These are phyloP conservation scores for Platypus cylindrus DNA, from an alignment of 2,888 invertebrate genomes.

Conservation along the genomic window DNA sequence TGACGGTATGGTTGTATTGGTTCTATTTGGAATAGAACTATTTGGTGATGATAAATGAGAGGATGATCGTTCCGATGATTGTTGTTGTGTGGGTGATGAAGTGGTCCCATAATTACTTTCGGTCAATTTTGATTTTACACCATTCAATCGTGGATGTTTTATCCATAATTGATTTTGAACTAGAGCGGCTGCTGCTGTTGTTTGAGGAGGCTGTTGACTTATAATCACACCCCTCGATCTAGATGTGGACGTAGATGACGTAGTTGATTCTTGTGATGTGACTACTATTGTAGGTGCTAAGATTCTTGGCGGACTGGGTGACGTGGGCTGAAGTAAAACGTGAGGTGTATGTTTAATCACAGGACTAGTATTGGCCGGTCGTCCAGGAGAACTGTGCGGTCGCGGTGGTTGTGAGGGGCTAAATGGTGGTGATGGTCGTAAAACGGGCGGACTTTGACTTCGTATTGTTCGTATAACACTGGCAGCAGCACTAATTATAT, in stretches of 20 bases:
- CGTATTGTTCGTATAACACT: conserved; percentile 32
- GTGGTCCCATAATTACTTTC: conserved; percentile 40
- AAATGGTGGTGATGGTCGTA: conserved; percentile 28
- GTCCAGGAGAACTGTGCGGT: conserved; percentile 35
- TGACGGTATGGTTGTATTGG: conserved; percentile 12
- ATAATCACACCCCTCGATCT: conserved; percentile 28
- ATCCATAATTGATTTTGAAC: conserved; percentile 33
- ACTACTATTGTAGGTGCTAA: conserved; percentile 15
- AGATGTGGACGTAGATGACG: conserved; percentile 12
- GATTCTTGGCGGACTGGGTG: conserved; percentile 18
- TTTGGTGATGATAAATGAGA: too few relatives aligned
- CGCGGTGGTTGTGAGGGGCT: conserved; percentile 32
- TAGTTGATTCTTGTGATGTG: conserved; percentile 21
- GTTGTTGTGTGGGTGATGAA: conserved; percentile 11
- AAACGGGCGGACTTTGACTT: conserved; percentile 32
- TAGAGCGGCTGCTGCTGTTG: conserved; percentile 22
- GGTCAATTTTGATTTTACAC: conserved; percentile 66
- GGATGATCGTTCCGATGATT: conserved; percentile 27
- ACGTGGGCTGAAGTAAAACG: conserved; percentile 29
- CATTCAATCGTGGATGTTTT: conserved; percentile 52
- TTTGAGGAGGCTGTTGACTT: conserved; percentile 24
- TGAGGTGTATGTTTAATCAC: conserved; percentile 31
- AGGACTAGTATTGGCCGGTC: conserved; percentile 31
- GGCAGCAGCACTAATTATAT: conserved; percentile 21
- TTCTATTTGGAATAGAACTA: conserved; percentile 20